phyloP scores from a whole-genome alignment of 2,888 invertebrate genomes.

The Apotomis turbidana region DNA sequence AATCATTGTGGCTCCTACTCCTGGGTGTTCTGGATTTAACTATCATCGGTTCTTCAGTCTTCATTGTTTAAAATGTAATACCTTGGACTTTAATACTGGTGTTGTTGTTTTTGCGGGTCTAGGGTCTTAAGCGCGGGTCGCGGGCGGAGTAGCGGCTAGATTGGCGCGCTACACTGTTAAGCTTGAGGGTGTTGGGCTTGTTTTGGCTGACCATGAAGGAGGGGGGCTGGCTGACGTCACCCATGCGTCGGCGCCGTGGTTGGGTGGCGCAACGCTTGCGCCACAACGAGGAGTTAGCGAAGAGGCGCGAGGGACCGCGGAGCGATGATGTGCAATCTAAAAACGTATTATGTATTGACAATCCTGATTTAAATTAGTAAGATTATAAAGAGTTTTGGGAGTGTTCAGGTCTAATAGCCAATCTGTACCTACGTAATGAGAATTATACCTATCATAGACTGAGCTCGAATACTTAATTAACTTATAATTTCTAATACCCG shows the following conservation, averaged over 20 bases:
- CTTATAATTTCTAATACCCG: too few relatives aligned
- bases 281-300: conserved; percentile 53
- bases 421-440: too few relatives aligned
- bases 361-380: too few relatives aligned
- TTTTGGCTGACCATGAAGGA: conserved; percentile 84
- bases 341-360: neutral
- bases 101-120: conserved; percentile 58
- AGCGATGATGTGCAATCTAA: conserved; percentile 17
- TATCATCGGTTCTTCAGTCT: conserved; percentile 60
- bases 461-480: too few relatives aligned
- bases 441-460: too few relatives aligned
- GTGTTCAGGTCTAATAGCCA: too few relatives aligned
- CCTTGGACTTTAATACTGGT: conserved; percentile 71
- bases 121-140: conserved; percentile 85
- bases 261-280: conserved; percentile 63
- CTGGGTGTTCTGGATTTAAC: conserved; percentile 67
- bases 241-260: conserved; percentile 69
- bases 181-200: conserved; percentile 78
- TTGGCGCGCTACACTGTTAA: conserved; percentile 79
- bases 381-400: too few relatives aligned
- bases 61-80: conserved; percentile 67
- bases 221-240: conserved; percentile 57
- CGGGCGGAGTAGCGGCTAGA: conserved; percentile 80
- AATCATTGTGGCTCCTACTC: conserved; percentile 58
- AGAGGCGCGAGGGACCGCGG: conserved; percentile 13